Evolutionary conservation across 2,888 invertebrate species (phyloP).

Genomic region (Andrena haemorrhoa): DNA sequence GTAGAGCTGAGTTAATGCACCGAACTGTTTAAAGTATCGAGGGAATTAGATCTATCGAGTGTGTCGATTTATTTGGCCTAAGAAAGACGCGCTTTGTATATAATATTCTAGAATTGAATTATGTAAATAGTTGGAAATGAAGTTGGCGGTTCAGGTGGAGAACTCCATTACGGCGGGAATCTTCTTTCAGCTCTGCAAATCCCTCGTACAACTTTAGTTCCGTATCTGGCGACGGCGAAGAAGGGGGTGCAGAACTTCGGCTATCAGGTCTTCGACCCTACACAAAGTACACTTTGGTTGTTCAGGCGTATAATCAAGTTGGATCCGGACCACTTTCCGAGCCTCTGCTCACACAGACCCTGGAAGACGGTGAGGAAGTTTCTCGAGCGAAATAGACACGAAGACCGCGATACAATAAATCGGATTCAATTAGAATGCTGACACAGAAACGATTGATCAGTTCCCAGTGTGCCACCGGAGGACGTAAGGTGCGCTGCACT

Average conservation of each 20-base stretch:
- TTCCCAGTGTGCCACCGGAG: slow-evolving; percentile 92
- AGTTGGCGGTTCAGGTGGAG: slow-evolving; percentile 15
- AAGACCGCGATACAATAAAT: neutral
- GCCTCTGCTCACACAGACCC: slow-evolving; percentile 89
- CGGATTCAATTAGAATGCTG: neutral
- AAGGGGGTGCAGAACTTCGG: slow-evolving; percentile 88
- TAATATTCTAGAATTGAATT: slow-evolving; percentile 16
- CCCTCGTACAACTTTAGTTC: slow-evolving; percentile 89
- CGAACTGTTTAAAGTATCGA: neutral
- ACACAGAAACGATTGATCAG: slow-evolving; percentile 84
- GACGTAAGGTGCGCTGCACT: slow-evolving; percentile 91
- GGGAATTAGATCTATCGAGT: neutral
- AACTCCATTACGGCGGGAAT: slow-evolving; percentile 49
- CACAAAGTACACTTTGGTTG: slow-evolving; percentile 89
- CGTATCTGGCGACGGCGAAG: slow-evolving; percentile 89
- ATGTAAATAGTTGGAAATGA: slow-evolving; percentile 22
- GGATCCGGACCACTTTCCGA: slow-evolving; percentile 91
- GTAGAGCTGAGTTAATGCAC: neutral
- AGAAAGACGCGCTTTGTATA: neutral
- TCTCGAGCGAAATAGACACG: neutral
- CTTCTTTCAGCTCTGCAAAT: slow-evolving; percentile 83
- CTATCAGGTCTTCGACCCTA: slow-evolving; percentile 89
- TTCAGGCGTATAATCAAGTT: slow-evolving; percentile 91
- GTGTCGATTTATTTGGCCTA: neutral
- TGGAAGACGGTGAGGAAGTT: slow-evolving; percentile 90